Percentiles rank a stretch among this genome's conserved stretches.
phyloP scores from a whole-genome alignment of 2,888 invertebrate genomes.

The Meiosimyza decipiens region DNA sequence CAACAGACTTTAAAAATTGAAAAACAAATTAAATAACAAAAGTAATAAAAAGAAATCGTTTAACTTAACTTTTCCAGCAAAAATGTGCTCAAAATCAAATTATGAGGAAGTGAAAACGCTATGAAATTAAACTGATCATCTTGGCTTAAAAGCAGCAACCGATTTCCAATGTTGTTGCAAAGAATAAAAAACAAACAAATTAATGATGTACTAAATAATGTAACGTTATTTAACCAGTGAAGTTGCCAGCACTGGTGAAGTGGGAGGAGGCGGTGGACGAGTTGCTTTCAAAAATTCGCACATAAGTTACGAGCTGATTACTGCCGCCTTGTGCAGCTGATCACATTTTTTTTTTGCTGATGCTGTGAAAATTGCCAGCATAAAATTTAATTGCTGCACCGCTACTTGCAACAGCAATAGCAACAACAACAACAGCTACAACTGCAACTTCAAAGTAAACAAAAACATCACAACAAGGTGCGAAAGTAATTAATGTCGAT shows the following conservation, averaged over 20 bases:
- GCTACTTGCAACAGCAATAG: slow-evolving; percentile 2
- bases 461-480: slow-evolving; percentile 33
- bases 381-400: slow-evolving; percentile 19
- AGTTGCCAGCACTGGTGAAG: slow-evolving; percentile 7
- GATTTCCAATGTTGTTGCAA: too few relatives aligned
- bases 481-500: slow-evolving; percentile 36
- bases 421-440: slow-evolving; percentile 7
- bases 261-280: background rate
- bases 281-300: background rate
- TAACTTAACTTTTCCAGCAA: too few relatives aligned
- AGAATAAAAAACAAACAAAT: slow-evolving; percentile 8
- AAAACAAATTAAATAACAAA: slow-evolving; percentile 8
- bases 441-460: slow-evolving; percentile 1
- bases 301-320: background rate
- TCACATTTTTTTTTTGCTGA: background rate
- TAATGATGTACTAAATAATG: slow-evolving; percentile 3
- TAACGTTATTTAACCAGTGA: background rate
- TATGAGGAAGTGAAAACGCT: too few relatives aligned
- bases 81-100: too few relatives aligned
- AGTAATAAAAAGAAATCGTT: too few relatives aligned
- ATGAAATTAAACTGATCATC: too few relatives aligned
- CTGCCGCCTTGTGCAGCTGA: slow-evolving; percentile 3
- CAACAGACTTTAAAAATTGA: slow-evolving; percentile 28
- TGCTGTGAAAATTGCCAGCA: slow-evolving; percentile 14
- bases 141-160: too few relatives aligned